Conservation (phyloP, 2,797 vertebrate species). For the Graptemys geographica region DNA sequence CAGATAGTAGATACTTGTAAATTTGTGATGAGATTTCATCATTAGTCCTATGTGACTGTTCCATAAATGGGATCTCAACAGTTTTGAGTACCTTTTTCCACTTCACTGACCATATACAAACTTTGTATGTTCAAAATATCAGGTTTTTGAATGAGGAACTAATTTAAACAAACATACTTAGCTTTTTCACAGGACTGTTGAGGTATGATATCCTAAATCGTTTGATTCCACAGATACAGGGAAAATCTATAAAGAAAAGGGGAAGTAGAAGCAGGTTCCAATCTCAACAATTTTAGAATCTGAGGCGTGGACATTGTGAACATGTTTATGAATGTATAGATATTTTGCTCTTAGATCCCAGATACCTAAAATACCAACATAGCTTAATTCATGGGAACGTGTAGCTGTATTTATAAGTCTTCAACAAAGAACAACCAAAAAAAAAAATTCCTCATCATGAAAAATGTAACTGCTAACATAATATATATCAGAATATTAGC, state of each 20-base stretch:
- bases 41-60: not conserved
- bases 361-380: not conserved
- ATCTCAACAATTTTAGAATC: not conserved
- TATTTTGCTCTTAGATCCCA: not conserved
- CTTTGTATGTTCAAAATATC: not conserved
- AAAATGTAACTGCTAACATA: constrained; percentile 53
- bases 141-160: not conserved
- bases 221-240: not conserved
- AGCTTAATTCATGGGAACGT: not conserved
- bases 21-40: not conserved
- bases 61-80: not conserved
- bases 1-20: not conserved
- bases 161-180: not conserved
- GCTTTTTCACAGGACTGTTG: not conserved
- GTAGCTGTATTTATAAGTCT: not conserved
- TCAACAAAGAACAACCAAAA: not conserved
- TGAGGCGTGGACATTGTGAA: not conserved
- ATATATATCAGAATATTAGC: not conserved
- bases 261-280: not conserved
- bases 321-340: not conserved
- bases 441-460: constrained; percentile 9
- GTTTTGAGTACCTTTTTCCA: not conserved
- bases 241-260: not conserved
- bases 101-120: not conserved
- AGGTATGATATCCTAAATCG: not conserved